Evolutionary conservation across 2,888 invertebrate species (phyloP).

Genomic region (Eupithecia pulchellata): DNA sequence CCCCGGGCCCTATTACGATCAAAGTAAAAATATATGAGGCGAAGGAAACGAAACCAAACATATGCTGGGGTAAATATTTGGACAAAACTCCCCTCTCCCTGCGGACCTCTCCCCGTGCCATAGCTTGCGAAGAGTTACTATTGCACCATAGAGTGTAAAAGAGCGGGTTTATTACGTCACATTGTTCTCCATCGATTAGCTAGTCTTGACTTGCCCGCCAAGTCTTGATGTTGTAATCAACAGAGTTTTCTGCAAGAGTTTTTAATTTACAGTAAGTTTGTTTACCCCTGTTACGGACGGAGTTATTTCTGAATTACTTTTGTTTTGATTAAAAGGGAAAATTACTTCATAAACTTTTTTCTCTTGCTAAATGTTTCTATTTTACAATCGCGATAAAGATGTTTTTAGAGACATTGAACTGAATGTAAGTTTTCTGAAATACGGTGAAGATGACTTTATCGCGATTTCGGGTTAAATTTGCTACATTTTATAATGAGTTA

Average conservation of each 20-base stretch:
- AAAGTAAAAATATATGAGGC: slow-evolving; percentile 85
- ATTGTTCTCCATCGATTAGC: slow-evolving; percentile 84
- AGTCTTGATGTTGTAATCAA: slow-evolving; percentile 66
- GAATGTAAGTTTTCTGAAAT: too few relatives aligned
- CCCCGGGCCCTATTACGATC: slow-evolving; percentile 79
- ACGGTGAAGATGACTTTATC: too few relatives aligned
- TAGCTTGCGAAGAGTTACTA: slow-evolving; percentile 8
- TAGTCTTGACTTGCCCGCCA: slow-evolving; percentile 71
- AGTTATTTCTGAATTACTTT: not conserved
- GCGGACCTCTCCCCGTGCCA: slow-evolving; percentile 55
- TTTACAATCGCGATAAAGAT: not conserved
- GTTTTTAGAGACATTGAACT: not conserved
- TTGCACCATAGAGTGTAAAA: not conserved
- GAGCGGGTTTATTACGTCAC: slow-evolving; percentile 68
- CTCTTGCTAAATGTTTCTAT: not conserved
- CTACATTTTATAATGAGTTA: not conserved
- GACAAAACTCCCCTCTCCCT: slow-evolving; percentile 50
- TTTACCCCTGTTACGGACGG: not conserved
- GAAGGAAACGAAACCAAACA: slow-evolving; percentile 84
- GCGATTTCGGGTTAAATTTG: too few relatives aligned
- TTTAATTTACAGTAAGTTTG: slow-evolving; percentile 1
- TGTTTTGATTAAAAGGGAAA: not conserved
- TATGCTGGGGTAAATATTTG: slow-evolving; percentile 83
- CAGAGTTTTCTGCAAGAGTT: slow-evolving; percentile 34
- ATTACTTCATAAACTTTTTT: not conserved